These are phyloP conservation scores for Aspidiotus rigidus DNA, from an alignment of 2,888 invertebrate species.

Conservation along the genomic window DNA sequence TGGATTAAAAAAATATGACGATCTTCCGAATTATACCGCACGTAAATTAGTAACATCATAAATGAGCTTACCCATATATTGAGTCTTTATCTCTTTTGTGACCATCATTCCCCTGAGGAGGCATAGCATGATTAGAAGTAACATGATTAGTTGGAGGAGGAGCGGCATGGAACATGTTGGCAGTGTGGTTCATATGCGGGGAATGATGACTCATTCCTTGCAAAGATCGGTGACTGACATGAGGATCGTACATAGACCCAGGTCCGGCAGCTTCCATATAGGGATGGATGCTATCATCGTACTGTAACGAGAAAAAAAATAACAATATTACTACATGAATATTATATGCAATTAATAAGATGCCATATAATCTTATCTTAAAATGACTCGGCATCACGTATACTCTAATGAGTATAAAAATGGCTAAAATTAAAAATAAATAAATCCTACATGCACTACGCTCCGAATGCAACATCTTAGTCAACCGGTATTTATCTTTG, in stretches of 20 bases:
- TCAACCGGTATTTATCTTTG: too few relatives aligned
- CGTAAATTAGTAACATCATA: neutral
- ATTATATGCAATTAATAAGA: too few relatives aligned
- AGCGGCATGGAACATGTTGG: constrained; percentile 26
- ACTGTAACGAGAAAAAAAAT: constrained; percentile 53
- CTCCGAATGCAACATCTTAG: too few relatives aligned
- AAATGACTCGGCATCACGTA: too few relatives aligned
- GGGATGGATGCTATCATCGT: constrained; percentile 88
- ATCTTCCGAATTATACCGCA: neutral
- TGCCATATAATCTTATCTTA: too few relatives aligned
- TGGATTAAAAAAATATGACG: too few relatives aligned
- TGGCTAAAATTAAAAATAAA: too few relatives aligned
- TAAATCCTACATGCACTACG: too few relatives aligned
- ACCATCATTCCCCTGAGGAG: constrained; percentile 52
- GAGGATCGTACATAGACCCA: constrained; percentile 62
- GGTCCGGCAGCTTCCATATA: constrained; percentile 67
- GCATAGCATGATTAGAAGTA: constrained; percentile 30
- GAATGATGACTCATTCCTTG: constrained; percentile 40
- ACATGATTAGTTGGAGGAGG: constrained; percentile 32
- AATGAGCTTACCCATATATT: constrained; percentile 84
- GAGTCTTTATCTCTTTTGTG: constrained; percentile 97
- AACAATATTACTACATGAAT: constrained; percentile 7
- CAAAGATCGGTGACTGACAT: constrained; percentile 49
- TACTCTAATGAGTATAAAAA: too few relatives aligned
- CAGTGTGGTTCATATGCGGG: constrained; percentile 25